Percentiles rank a stretch among this genome's conserved stretches.
These are phyloP conservation scores for Conistra vaccinii DNA, from an alignment of 2,888 invertebrate genomes.

Conservation along the genomic window DNA sequence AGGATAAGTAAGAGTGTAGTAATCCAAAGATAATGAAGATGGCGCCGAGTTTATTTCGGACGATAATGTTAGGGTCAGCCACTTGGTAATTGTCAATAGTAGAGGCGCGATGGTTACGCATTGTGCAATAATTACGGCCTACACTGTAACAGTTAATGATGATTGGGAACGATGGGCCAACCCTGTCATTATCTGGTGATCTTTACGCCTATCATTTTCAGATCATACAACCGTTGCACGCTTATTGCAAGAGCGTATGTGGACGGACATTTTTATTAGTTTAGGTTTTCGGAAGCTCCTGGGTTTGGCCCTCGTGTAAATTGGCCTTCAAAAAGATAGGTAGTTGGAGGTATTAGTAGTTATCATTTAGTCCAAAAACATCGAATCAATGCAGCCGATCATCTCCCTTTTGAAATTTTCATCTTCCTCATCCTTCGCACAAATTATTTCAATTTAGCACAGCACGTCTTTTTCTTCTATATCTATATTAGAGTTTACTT, in stretches of 20 bases:
- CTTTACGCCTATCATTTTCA: conserved; percentile 45
- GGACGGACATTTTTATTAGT: too few relatives aligned
- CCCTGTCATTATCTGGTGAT: conserved; percentile 39
- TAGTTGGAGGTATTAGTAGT: too few relatives aligned
- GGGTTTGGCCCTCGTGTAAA: not conserved
- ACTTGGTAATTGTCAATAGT: conserved; percentile 39
- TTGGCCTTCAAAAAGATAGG: not conserved
- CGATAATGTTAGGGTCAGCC: conserved; percentile 17
- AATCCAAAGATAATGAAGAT: conserved; percentile 31
- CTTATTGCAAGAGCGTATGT: conserved; percentile 1
- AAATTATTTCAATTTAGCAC: not conserved
- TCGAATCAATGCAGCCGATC: not conserved
- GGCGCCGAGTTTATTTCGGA: conserved; percentile 20
- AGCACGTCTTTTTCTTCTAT: not conserved
- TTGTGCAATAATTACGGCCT: conserved; percentile 42
- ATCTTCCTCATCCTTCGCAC: too few relatives aligned
- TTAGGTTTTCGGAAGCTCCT: too few relatives aligned
- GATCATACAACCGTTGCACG: conserved; percentile 12
- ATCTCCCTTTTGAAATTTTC: not conserved
- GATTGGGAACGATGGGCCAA: conserved; percentile 35
- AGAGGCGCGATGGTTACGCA: conserved; percentile 14
- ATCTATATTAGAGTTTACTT: not conserved
- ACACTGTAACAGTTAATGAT: conserved; percentile 36
- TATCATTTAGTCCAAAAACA: not conserved
- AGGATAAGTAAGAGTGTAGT: conserved; percentile 4